Percentiles rank a stretch among this genome's conserved stretches.
Conservation (phyloP, 2,888 invertebrate species). For the Habrosyne pyritoides region DNA sequence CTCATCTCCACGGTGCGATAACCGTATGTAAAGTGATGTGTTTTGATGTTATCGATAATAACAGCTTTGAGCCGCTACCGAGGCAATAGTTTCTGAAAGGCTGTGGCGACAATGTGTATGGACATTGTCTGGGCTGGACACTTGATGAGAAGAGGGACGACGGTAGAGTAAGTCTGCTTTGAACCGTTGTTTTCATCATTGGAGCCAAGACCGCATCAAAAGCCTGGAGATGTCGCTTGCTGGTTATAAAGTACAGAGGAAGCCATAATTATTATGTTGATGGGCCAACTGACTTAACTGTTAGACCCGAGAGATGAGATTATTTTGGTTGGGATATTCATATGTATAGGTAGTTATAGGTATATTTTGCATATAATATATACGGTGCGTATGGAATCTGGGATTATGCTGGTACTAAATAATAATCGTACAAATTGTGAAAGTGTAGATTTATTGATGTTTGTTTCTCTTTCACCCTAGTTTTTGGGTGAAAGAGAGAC, state of each 20-base stretch:
- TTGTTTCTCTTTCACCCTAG: too few relatives aligned
- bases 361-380: too few relatives aligned
- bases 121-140: conserved; percentile 33
- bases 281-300: too few relatives aligned
- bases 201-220: not conserved
- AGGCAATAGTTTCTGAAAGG: conserved; percentile 22
- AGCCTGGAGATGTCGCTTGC: not conserved
- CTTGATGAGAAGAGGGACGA: conserved; percentile 25
- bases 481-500: too few relatives aligned
- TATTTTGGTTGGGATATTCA: too few relatives aligned
- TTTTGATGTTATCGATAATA: conserved; percentile 72
- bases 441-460: too few relatives aligned
- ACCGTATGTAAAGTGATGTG: conserved; percentile 45
- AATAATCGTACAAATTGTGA: too few relatives aligned
- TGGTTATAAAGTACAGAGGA: not conserved
- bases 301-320: too few relatives aligned
- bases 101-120: conserved; percentile 31
- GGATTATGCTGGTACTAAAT: too few relatives aligned
- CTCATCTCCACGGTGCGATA: not conserved
- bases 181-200: not conserved
- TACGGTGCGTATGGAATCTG: too few relatives aligned
- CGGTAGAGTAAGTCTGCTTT: conserved; percentile 8
- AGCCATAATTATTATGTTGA: too few relatives aligned
- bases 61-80: conserved; percentile 50
- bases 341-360: too few relatives aligned